These are phyloP conservation scores for Columba guinea DNA, from an alignment of 2,797 vertebrate species.

Conservation along the genomic window DNA sequence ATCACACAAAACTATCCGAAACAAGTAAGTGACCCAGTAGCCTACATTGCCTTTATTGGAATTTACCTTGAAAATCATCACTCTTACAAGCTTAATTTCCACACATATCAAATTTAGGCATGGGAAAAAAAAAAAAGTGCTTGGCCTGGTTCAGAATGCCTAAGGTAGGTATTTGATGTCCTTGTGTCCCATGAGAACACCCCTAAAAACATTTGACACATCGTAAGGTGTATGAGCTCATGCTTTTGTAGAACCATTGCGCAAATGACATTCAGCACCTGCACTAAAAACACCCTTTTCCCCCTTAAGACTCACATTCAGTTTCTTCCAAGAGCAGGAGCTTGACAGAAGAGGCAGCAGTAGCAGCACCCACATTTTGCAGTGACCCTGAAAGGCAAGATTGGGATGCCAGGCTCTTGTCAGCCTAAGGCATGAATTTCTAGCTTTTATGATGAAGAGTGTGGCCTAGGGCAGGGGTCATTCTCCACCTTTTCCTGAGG, in stretches of 20 bases:
- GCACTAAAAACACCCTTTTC: neutral
- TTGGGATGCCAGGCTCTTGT: neutral
- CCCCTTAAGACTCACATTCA: neutral
- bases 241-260: neutral
- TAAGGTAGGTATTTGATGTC: neutral
- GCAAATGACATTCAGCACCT: neutral
- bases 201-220: neutral
- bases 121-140: neutral
- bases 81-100: neutral
- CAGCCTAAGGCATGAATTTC: neutral
- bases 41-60: neutral
- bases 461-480: neutral
- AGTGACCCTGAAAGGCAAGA: neutral
- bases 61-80: neutral
- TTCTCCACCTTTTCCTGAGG: neutral
- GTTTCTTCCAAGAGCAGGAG: neutral
- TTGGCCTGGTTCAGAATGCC: neutral
- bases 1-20: slow-evolving; percentile 9
- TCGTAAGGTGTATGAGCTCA: neutral
- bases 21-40: slow-evolving; percentile 11
- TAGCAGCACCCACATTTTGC: neutral
- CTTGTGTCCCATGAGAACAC: neutral
- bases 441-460: neutral
- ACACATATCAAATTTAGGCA: neutral
- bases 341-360: neutral